A percentile compares a stretch with the other conserved stretches of the same genome.
Evolutionary conservation across 2,888 invertebrate genomes (phyloP).

Genomic region (Alentia gelatinosa): DNA sequence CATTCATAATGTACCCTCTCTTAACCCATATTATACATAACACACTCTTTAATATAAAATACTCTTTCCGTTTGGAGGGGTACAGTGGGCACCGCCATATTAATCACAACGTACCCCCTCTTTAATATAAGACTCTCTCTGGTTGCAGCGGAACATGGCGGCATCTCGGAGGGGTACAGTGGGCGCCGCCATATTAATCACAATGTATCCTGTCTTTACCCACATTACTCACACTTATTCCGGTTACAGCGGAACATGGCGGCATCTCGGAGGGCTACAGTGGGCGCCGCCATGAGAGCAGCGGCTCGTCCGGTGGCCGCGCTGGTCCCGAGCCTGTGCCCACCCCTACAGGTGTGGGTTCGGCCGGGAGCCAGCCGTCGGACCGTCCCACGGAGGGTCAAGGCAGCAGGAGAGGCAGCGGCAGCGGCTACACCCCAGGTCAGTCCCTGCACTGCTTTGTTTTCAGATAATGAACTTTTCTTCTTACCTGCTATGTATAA

Average conservation of each 20-base stretch:
- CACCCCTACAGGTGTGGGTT: neutral
- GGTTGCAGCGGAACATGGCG: neutral
- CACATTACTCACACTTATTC: no score
- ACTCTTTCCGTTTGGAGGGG: no score
- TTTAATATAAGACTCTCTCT: no score
- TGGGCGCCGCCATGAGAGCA: neutral
- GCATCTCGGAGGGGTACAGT: slow-evolving; percentile 8
- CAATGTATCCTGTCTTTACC: no score
- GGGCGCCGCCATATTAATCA: neutral
- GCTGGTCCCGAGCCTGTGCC: neutral
- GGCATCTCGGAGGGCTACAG: slow-evolving; percentile 5
- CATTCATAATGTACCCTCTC: no score
- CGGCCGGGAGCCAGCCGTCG: neutral
- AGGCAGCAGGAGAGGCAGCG: slow-evolving; percentile 34
- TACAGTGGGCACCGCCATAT: no score
- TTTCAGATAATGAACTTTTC: no score
- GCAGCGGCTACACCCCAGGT: neutral
- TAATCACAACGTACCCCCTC: no score
- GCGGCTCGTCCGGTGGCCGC: neutral
- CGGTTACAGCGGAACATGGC: neutral
- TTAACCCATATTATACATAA: no score
- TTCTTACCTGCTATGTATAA: no score
- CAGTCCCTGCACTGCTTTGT: neutral
- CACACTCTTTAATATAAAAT: no score
- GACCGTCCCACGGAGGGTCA: neutral